Conservation (phyloP, 1,140 invertebrate species). For the Prorops nasuta region DNA sequence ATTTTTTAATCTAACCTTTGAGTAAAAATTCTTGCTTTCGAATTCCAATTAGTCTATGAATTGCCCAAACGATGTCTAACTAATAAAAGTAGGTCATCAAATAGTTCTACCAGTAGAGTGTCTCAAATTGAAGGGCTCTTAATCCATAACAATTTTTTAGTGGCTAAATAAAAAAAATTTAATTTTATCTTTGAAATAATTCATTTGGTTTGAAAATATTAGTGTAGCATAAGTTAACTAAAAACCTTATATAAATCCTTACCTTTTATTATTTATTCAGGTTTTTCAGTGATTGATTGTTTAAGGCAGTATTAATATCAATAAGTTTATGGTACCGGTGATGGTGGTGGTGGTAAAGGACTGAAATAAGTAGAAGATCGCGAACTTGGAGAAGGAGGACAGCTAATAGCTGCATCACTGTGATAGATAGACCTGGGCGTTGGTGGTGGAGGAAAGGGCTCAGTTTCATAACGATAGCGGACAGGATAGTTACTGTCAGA, state of each 20-base stretch:
- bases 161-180: no score
- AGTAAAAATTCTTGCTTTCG: neutral
- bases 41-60: neutral
- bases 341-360: slow-evolving; percentile 70
- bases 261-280: no score
- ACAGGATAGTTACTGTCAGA: slow-evolving; percentile 71
- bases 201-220: no score
- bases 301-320: slow-evolving; percentile 7
- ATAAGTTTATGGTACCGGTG: slow-evolving; percentile 62
- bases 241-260: no score
- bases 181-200: no score
- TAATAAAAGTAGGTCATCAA: neutral
- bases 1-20: slow-evolving; percentile 2
- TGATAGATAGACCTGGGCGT: slow-evolving; percentile 78
- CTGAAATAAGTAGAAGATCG: slow-evolving; percentile 73
- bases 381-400: slow-evolving; percentile 77
- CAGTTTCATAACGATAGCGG: slow-evolving; percentile 64
- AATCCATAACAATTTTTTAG: no score
- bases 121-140: no score
- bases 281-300: no score
- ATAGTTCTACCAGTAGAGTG: neutral
- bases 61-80: neutral
- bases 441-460: slow-evolving; percentile 80
- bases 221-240: no score
- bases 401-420: slow-evolving; percentile 64